Evolutionary conservation across 2,113 vertebrate species (phyloP), one percentile per base, ranked within the genome.

Genomic region (Paramisgurnus dabryanus): DNA sequence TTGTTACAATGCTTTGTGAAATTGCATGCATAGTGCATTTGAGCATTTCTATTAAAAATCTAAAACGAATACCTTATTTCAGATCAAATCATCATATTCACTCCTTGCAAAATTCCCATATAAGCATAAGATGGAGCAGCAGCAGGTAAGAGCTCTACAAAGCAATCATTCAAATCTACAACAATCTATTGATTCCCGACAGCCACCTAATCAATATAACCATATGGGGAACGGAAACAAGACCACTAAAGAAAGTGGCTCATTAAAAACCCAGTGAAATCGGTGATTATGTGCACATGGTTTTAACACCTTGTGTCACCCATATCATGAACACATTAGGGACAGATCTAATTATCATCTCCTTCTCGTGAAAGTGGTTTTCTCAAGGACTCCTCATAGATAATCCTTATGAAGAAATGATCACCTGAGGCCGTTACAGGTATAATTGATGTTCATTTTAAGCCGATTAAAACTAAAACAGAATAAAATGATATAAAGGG

Each of bases 241-340:
- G 86, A 90, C 87, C 90, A 90, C 86, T 82, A 84, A 86, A 88
- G 89, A 89, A 91, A 92, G 89, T 89, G 86, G 87, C 83, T 89
- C 91, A 88, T 90, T 89, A 90, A 89, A 89, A 76, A 77, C 3
- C 80, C 80, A 73, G 50, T 22, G 12, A 63, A 74, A 57, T 6
- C n/a, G 1, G 47, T 53, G 57, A 83, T 83, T 55, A 83, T 18
- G 17, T 34, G 17, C 49, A 53, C 22, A 76, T 80, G 78, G 58
- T 22, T 72, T 45, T 47, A 41, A 49, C 58, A 72, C 50, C 17
- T 63, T 1, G 10, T 6, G 15, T 43, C 57, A 67, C 17, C 27
- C 49, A 47, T 45, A 41, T 45, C 39, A 43, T 66, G 63, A 65
- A 67, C 72, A 64, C 71, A 73, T 34, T 40, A 50, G 40, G 43